These are phyloP conservation scores for Drosophila percnosoma DNA, from an alignment of 2,888 invertebrate genomes.

Conservation along the genomic window DNA sequence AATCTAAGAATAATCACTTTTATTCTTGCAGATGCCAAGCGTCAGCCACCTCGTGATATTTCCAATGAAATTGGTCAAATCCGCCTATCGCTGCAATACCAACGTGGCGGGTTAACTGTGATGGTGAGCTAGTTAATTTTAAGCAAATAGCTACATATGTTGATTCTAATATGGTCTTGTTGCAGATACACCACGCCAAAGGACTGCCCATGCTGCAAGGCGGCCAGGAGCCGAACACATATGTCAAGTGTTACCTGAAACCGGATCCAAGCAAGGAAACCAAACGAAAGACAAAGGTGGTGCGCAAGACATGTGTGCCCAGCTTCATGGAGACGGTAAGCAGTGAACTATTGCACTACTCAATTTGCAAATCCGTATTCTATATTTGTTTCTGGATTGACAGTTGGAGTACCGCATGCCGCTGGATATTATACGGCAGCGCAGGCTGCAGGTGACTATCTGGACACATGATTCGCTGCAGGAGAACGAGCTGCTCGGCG, in stretches of 20 bases:
- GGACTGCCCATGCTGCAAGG: slow-evolving; percentile 92
- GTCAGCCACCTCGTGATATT: slow-evolving; percentile 80
- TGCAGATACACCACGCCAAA: slow-evolving; percentile 92
- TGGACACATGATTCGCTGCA: slow-evolving; percentile 97
- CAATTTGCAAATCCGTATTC: neutral
- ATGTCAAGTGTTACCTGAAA: slow-evolving; percentile 95
- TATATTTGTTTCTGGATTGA: slow-evolving; percentile 5
- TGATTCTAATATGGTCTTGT: neutral
- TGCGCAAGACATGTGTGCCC: slow-evolving; percentile 96
- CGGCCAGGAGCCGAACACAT: slow-evolving; percentile 94
- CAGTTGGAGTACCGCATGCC: slow-evolving; percentile 95
- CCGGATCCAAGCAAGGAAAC: slow-evolving; percentile 97
- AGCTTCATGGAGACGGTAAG: slow-evolving; percentile 98
- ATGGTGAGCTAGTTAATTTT: slow-evolving; percentile 86
- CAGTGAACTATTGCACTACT: neutral
- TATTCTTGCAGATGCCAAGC: slow-evolving; percentile 69
- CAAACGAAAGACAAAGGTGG: slow-evolving; percentile 97
- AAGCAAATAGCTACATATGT: neutral
- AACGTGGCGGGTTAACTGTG: slow-evolving; percentile 90
- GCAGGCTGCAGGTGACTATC: slow-evolving; percentile 95
- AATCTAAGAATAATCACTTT: neutral
- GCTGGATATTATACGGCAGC: slow-evolving; percentile 90
- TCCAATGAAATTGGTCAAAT: slow-evolving; percentile 89
- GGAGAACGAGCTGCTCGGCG: slow-evolving; percentile 97
- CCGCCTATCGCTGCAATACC: slow-evolving; percentile 91